Conservation (phyloP, 1,140 invertebrate genomes). For the Coelopa frigida region DNA sequence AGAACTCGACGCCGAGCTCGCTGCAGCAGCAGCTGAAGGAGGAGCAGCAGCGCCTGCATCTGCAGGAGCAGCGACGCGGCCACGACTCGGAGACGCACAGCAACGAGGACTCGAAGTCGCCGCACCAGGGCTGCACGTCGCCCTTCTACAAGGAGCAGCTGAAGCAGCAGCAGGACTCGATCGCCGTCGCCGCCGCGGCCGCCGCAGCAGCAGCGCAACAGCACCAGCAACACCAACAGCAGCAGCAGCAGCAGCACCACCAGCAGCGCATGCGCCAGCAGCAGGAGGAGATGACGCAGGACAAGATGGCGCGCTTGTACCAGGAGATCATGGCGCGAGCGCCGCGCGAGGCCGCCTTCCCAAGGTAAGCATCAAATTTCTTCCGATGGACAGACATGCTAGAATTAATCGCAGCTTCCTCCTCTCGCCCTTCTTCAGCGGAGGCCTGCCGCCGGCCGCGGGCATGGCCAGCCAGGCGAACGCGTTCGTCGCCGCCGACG, state of each 20-base stretch:
- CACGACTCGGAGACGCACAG: slow-evolving; percentile 57
- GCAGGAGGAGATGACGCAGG: slow-evolving; percentile 92
- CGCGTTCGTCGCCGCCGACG: slow-evolving; percentile 52
- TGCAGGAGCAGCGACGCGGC: slow-evolving; percentile 24
- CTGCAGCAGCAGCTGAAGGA: slow-evolving; percentile 17
- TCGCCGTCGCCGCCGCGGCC: neutral
- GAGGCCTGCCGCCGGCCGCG: slow-evolving; percentile 49
- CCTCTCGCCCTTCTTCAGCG: slow-evolving; percentile 75
- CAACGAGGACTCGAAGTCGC: slow-evolving; percentile 76
- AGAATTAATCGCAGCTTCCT: slow-evolving; percentile 62
- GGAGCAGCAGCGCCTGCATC: slow-evolving; percentile 8
- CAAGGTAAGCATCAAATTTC: slow-evolving; percentile 51
- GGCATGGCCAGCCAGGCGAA: slow-evolving; percentile 47
- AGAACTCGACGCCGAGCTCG: slow-evolving; percentile 42
- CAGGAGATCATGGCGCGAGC: slow-evolving; percentile 83
- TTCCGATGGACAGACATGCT: slow-evolving; percentile 27
- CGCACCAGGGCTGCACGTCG: slow-evolving; percentile 64
- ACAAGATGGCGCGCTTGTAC: slow-evolving; percentile 94
- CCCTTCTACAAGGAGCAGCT: slow-evolving; percentile 60
- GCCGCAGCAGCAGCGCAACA: no score
- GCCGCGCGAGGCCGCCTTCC: slow-evolving; percentile 60
- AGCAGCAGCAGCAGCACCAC: slow-evolving; percentile 35
- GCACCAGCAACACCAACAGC: slow-evolving; percentile 19
- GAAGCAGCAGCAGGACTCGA: slow-evolving; percentile 19
- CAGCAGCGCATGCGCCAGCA: slow-evolving; percentile 63